Percentiles rank a stretch among this genome's conserved stretches.
Conservation (phyloP, 2,888 invertebrate species). For the Conops quadrifasciatus region DNA sequence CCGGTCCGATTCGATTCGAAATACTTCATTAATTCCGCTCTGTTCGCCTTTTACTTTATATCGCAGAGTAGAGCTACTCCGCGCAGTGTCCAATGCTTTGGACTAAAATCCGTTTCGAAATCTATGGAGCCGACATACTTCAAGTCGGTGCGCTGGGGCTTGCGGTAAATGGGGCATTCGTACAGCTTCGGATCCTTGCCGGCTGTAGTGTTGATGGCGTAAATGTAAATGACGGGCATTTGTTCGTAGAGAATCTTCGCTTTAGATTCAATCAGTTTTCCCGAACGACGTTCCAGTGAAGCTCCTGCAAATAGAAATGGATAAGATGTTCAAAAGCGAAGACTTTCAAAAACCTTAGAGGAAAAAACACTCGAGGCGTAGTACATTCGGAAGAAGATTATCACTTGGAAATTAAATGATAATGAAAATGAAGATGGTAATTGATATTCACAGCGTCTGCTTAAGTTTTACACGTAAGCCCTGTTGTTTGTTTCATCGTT, state of each 20-base stretch:
- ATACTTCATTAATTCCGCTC: too few species aligned
- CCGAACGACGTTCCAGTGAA: conserved; percentile 84
- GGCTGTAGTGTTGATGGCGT: conserved; percentile 92
- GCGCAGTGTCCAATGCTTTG: conserved; percentile 93
- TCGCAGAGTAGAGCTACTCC: conserved; percentile 97
- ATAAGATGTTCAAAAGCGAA: too few species aligned
- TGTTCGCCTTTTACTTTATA: conserved; percentile 75
- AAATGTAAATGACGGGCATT: conserved; percentile 96
- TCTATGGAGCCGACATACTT: conserved; percentile 96
- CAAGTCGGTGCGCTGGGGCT: conserved; percentile 91
- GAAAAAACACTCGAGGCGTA: too few species aligned
- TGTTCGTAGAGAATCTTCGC: conserved; percentile 93
- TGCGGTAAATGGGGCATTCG: conserved; percentile 96
- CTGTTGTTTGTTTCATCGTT: too few species aligned
- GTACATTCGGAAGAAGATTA: too few species aligned
- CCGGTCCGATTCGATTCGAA: too few species aligned
- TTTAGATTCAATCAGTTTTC: conserved; percentile 91
- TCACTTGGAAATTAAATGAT: too few species aligned
- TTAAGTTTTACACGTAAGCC: too few species aligned
- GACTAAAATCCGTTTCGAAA: conserved; percentile 91
- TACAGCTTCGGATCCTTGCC: conserved; percentile 91
- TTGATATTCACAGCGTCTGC: too few species aligned
- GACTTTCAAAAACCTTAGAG: too few species aligned
- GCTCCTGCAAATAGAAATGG: conserved; percentile 68
- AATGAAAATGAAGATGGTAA: too few species aligned